Base-by-base conservation (phyloP, 2,113 vertebrate species). In the Pyxicephalus adspersus region DNA sequence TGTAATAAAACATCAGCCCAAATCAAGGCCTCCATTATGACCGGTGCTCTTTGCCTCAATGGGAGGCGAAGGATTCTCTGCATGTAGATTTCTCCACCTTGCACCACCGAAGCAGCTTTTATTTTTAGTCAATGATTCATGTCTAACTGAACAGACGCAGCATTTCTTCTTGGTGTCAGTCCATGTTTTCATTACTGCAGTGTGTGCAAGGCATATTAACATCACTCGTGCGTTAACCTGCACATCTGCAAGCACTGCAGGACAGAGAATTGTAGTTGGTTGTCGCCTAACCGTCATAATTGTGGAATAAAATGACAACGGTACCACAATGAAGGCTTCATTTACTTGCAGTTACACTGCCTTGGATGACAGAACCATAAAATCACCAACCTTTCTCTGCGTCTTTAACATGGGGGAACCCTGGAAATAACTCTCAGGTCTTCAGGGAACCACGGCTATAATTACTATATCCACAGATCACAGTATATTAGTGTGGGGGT, bases 221-320 rank as follows among this genome's bases (percentile, higher is more conserved):
- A 80, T 68, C 70, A 64, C 72, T 81, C 72, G 9, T 55, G 58
- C 68, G 73, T 81, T 81, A 81, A 64, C 45, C 38, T 64, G 45
- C 61, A 72, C 34, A 81, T 81, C 67, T 73, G 67, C 54, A 60
- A 73, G 64, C 63, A 50, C 64, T 60, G 63, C 45, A 6, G 65
- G 76, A 66, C 64, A 68, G 26, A 26, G n/a, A 18, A 77, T 80
- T 83, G 84, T 83, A 64, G 80, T 80, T 0, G 0, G 68, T 63
- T 58, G 81, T 83, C 81, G 81, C 64, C 64, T n/a, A 84, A 76
- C 83, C 61, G 29, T 72, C 77, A 60, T 64, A 75, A 81, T 58
- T 77, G 76, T 82, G 76, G 78, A 83, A 0, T 45, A 0, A 45
- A 76, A 82, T 75, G 0, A 0, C 38, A 70, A 80, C 20, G 64